A percentile compares a stretch with the other conserved stretches of the same genome.
phyloP scores from a whole-genome alignment of 1,140 invertebrate genomes.

The Solenopsis fugax region DNA sequence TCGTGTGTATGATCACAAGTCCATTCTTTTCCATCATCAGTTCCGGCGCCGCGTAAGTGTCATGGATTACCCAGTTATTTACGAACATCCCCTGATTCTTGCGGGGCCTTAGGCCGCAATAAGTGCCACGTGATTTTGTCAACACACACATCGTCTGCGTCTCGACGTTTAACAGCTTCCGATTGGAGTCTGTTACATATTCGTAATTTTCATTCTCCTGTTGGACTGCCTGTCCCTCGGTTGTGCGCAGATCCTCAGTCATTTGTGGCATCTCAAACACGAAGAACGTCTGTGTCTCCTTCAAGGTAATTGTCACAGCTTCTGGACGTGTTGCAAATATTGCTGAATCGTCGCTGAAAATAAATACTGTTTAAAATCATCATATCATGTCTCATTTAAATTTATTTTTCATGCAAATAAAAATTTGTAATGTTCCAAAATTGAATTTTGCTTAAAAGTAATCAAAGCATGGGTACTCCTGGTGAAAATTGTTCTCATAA shows the following conservation, averaged over 20 bases:
- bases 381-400: not conserved
- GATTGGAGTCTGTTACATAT: constrained; percentile 88
- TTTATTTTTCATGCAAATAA: not conserved
- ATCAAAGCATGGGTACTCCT: not conserved
- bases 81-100: constrained; percentile 88
- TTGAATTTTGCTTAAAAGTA: not conserved
- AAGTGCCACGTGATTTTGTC: constrained; percentile 88
- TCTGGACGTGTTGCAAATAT: constrained; percentile 81
- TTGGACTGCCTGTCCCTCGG: constrained; percentile 87
- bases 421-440: not conserved
- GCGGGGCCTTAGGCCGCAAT: constrained; percentile 86
- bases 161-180: constrained; percentile 89
- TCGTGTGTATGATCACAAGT: constrained; percentile 29
- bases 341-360: constrained; percentile 68
- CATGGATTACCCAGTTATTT: constrained; percentile 92
- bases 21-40: constrained; percentile 47
- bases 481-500: no score
- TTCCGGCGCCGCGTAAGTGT: constrained; percentile 85
- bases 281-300: constrained; percentile 89
- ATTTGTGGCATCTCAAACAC: constrained; percentile 89
- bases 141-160: constrained; percentile 89
- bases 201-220: constrained; percentile 89
- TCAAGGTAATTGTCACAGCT: constrained; percentile 88
- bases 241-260: constrained; percentile 88
- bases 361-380: not conserved